These are phyloP conservation scores for Labia minor DNA, from an alignment of 2,888 invertebrate species.

Conservation along the genomic window DNA sequence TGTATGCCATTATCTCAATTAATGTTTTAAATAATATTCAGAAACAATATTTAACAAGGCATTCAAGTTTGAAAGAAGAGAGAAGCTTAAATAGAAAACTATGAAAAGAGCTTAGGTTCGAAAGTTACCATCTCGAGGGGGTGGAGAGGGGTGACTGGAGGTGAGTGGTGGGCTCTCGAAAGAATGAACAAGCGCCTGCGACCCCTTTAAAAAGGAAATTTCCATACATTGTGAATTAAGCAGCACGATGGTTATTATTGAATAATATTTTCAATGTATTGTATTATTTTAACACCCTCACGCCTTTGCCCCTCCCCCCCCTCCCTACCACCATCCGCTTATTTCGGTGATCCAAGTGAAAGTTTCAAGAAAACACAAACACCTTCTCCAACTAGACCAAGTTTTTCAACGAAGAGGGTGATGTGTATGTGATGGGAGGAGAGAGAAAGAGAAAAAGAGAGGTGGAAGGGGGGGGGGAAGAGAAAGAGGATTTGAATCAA, in stretches of 20 bases:
- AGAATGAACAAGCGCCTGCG: too few relatives aligned
- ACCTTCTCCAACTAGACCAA: neutral
- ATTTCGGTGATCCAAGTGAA: neutral
- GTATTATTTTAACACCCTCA: neutral
- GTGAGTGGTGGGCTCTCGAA: too few relatives aligned
- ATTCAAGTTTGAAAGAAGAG: neutral
- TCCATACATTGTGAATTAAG: neutral
- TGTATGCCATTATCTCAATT: neutral
- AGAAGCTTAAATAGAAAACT: neutral
- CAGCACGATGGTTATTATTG: neutral
- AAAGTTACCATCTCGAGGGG: too few relatives aligned
- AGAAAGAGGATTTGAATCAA: neutral
- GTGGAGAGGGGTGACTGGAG: too few relatives aligned
- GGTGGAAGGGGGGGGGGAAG: neutral
- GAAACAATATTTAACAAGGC: constrained; percentile 1
- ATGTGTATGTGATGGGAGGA: too few relatives aligned
- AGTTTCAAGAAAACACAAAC: neutral
- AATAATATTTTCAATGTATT: constrained; percentile 5
- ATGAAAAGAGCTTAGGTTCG: neutral
- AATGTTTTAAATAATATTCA: constrained; percentile 1
- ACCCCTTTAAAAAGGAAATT: neutral
- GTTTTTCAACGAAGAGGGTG: neutral
- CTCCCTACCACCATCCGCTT: too few relatives aligned
- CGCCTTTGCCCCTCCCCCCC: too few relatives aligned
- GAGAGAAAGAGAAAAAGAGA: too few relatives aligned